These are phyloP conservation scores for Drosophila anceps DNA, from an alignment of 2,888 invertebrate genomes.

Conservation along the genomic window DNA sequence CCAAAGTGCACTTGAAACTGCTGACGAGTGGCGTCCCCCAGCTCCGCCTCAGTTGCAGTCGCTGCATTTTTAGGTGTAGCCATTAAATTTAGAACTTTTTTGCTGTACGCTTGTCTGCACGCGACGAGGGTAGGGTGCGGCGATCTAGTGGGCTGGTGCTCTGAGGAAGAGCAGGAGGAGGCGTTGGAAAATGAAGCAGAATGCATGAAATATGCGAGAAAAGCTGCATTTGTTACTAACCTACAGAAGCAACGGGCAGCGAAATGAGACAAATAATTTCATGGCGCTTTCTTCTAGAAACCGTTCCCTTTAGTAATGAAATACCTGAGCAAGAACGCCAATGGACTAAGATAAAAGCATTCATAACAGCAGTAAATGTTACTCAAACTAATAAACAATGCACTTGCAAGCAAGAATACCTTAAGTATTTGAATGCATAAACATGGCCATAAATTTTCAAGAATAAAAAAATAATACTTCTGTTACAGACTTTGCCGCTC, in stretches of 20 bases:
- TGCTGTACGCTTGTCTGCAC: conserved; percentile 80
- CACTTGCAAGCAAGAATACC: not conserved
- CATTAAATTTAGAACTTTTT: conserved; percentile 80
- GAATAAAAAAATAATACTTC: not conserved
- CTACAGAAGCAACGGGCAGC: not conserved
- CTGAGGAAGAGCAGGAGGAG: conserved; percentile 22
- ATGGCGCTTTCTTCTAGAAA: not conserved
- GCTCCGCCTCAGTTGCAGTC: conserved; percentile 60
- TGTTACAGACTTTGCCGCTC: not conserved
- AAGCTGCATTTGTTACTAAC: conserved; percentile 23
- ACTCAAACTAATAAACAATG: not conserved
- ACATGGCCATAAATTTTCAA: not conserved
- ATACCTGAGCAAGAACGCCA: not conserved
- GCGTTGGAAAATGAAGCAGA: conserved; percentile 65
- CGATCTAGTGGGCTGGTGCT: too few relatives aligned
- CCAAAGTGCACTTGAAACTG: conserved; percentile 75
- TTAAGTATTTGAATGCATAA: not conserved
- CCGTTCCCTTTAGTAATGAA: not conserved
- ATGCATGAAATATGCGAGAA: conserved; percentile 47
- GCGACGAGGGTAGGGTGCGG: conserved; percentile 40
- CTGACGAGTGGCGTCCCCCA: conserved; percentile 40
- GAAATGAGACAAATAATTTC: not conserved
- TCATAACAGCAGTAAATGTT: not conserved
- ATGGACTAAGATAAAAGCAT: not conserved
- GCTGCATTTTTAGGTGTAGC: conserved; percentile 81